phyloP scores from a whole-genome alignment of 37 sponge, comb jelly and placozoan species.

The Spongilla lacustris region DNA sequence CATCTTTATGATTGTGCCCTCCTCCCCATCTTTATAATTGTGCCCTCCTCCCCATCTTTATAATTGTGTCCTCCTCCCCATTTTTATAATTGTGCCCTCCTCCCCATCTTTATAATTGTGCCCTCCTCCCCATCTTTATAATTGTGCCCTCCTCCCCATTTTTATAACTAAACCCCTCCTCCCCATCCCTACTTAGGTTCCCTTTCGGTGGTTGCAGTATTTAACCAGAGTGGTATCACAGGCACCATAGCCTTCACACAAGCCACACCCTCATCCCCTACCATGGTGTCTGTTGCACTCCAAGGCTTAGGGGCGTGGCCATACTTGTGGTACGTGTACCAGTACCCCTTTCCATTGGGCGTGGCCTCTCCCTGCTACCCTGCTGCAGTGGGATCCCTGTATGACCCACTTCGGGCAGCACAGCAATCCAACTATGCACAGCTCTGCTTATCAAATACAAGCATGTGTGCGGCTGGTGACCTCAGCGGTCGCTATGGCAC shows the following conservation, averaged over 20 bases:
- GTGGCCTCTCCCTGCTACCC: conserved; percentile 19
- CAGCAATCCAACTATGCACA: conserved; percentile 1
- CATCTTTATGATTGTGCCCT: no score
- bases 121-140: no score
- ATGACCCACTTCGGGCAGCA: conserved; percentile 55
- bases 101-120: no score
- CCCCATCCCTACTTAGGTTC: not conserved
- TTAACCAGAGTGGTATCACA: conserved; percentile 56
- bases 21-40: no score
- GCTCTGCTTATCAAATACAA: conserved; percentile 13
- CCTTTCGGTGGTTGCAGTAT: conserved; percentile 16
- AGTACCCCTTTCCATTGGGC: conserved; percentile 38
- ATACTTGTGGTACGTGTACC: conserved; percentile 64
- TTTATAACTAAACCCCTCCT: not conserved
- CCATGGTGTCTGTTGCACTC: conserved; percentile 39
- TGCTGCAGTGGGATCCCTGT: conserved; percentile 33
- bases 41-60: no score
- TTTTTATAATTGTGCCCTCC: no score
- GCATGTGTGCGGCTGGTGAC: conserved; percentile 69
- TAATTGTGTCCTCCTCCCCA: no score
- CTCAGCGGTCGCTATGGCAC: conserved; percentile 69
- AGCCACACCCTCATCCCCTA: not conserved
- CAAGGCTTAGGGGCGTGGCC: conserved; percentile 22
- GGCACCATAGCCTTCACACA: conserved; percentile 65
- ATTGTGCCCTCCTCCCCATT: no score